Base-by-base conservation (phyloP, 2,888 invertebrate species). In the Romanomermis culicivorax region DNA sequence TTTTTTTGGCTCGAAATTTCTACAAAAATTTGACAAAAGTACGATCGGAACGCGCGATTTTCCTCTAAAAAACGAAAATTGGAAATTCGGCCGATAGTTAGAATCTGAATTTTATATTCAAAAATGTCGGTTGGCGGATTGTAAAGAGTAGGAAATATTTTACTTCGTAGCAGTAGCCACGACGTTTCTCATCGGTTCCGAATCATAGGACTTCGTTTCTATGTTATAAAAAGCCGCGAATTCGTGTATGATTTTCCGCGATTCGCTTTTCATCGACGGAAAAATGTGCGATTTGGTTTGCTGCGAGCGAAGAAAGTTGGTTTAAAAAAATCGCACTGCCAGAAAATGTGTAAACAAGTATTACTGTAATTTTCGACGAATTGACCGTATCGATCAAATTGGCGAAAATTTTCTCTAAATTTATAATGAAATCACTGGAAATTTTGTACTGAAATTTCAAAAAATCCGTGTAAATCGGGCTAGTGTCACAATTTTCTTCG, bases 181-280 rank as follows among this genome's bases (percentile, higher is more conserved):
- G 2, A 93, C 83, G 73, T 91, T 93, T 59, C 89, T 77, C 69
- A 91, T 88, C 0, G 93, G 93, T 68, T 91, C 91, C 24, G 81
- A 80, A 73, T 95, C 95, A 69, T 89, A 91, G 25, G 89, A 87
- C 57, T 84, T 82, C 60, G 88, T 85, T 65, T 86, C 83, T 63
- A 88, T 83, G 43, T 89, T 89, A 74, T 93, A 95, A 71, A 85
- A 85, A 65, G 86, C 85, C 63, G 87, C 87, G 69, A 87, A 79
- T 69, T 95, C 93, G 71, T 93, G 91, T 11, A 95, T 80, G 64
- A 91, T 79, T 66, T 83, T 82, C 1, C 93, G 77, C 70, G 89
- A 88, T 63, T 86, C 85, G 48, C 83, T 77, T 71, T 87, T 89
- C 88, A 91, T 89, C 1, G 83, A 80, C 23, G 85, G 84, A 71